Evolutionary conservation across 1,140 invertebrate species (phyloP).

Genomic region (Drosophila sproati): DNA sequence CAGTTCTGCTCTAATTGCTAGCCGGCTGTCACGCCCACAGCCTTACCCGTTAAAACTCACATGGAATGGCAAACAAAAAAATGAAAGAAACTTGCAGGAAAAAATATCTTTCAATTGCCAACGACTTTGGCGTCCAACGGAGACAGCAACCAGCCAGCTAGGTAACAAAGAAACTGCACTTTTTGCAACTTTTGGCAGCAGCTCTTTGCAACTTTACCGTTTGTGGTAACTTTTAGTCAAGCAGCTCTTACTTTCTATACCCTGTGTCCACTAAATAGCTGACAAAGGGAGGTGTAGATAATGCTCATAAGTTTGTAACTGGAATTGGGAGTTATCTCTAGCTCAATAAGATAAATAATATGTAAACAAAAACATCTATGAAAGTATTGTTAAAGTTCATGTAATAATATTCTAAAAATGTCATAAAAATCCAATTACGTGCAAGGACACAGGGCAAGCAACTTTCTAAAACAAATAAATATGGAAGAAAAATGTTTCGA

Average conservation of each 20-base stretch:
- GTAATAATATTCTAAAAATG: too few species aligned
- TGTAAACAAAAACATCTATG: too few species aligned
- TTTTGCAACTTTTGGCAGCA: conserved; percentile 59
- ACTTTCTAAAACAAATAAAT: too few species aligned
- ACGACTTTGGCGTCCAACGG: neutral
- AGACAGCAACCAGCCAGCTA: conserved; percentile 6
- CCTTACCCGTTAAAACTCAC: neutral
- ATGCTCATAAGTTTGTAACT: neutral
- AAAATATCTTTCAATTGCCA: conserved; percentile 51
- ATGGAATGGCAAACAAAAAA: conserved; percentile 10
- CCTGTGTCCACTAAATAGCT: neutral
- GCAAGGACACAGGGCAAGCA: too few species aligned
- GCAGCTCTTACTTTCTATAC: conserved; percentile 23
- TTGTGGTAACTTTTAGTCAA: conserved; percentile 48
- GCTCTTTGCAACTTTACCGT: conserved; percentile 51
- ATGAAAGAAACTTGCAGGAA: conserved; percentile 33
- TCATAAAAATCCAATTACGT: too few species aligned
- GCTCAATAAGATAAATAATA: too few species aligned
- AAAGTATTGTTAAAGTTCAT: too few species aligned
- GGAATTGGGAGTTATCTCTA: too few species aligned
- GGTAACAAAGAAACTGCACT: conserved; percentile 57
- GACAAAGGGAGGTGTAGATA: neutral
- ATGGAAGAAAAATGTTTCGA: too few species aligned
- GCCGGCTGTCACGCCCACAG: neutral
- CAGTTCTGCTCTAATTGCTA: conserved; percentile 68